These are phyloP conservation scores for Lydus trimaculatus DNA, from an alignment of 2,888 invertebrate species.

Conservation along the genomic window DNA sequence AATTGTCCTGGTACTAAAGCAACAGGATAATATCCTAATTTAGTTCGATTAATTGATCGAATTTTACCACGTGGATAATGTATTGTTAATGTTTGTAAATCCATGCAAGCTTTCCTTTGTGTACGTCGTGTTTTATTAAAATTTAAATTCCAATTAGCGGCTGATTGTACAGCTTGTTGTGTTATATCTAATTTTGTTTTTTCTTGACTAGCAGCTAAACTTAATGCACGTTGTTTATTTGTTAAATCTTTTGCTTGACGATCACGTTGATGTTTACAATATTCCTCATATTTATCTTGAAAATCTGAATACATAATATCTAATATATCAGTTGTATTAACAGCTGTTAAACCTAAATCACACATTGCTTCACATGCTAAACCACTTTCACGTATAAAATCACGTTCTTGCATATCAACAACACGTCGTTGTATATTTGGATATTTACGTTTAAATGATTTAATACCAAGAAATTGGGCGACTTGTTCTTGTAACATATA, in stretches of 20 bases:
- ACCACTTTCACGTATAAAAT: slow-evolving; percentile 79
- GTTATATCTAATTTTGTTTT: slow-evolving; percentile 72
- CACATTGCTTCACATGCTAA: slow-evolving; percentile 91
- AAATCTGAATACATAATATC: slow-evolving; percentile 97
- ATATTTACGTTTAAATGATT: slow-evolving; percentile 96
- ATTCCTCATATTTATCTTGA: slow-evolving; percentile 93
- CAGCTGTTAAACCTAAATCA: slow-evolving; percentile 91
- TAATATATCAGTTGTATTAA: slow-evolving; percentile 90
- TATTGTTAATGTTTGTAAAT: slow-evolving; percentile 89
- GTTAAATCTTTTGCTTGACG: slow-evolving; percentile 74
- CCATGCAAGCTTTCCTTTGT: slow-evolving; percentile 83
- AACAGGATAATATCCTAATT: slow-evolving; percentile 83
- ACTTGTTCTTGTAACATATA: slow-evolving; percentile 97
- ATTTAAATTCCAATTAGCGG: slow-evolving; percentile 87
- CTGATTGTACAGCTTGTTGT: slow-evolving; percentile 84
- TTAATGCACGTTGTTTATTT: slow-evolving; percentile 71
- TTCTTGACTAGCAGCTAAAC: slow-evolving; percentile 64
- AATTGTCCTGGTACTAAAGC: slow-evolving; percentile 97
- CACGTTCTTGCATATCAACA: slow-evolving; percentile 90
- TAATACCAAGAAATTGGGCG: slow-evolving; percentile 91
- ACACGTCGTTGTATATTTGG: slow-evolving; percentile 73
- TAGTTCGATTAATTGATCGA: slow-evolving; percentile 60
- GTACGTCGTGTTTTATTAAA: slow-evolving; percentile 70
- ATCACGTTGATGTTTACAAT: slow-evolving; percentile 75
- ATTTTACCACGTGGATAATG: slow-evolving; percentile 73